Conservation (phyloP, 2,888 invertebrate genomes). For the Oxyteleia sp. region DNA sequence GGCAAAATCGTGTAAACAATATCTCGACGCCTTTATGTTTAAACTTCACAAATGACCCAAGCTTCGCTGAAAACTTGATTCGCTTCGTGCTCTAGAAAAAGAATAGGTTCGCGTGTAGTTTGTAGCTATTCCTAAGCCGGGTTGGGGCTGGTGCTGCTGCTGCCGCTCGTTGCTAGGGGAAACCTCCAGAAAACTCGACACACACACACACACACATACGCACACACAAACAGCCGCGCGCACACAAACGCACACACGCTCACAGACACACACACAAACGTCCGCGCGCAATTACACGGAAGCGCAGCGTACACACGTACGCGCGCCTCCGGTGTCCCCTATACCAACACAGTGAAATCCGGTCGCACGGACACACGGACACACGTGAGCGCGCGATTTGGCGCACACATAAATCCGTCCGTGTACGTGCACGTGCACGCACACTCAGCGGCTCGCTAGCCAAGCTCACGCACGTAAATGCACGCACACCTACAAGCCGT, state of each 20-base stretch:
- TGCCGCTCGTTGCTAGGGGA: constrained; percentile 87
- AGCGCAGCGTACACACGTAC: constrained; percentile 52
- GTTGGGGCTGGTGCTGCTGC: constrained; percentile 79
- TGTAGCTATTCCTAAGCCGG: constrained; percentile 85
- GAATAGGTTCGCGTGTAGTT: constrained; percentile 85
- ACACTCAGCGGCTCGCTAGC: constrained; percentile 59
- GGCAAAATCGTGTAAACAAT: too few relatives aligned
- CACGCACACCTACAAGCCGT: constrained; percentile 76
- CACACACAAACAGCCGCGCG: constrained; percentile 60
- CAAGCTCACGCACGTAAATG: constrained; percentile 74
- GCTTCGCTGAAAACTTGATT: too few relatives aligned
- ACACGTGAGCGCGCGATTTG: constrained; percentile 62
- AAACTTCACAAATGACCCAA: too few relatives aligned
- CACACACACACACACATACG: constrained; percentile 75
- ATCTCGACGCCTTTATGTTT: too few relatives aligned
- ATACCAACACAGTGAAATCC: constrained; percentile 7
- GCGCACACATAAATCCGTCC: constrained; percentile 61
- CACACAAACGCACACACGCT: constrained; percentile 78
- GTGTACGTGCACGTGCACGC: constrained; percentile 51
- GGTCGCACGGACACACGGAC: constrained; percentile 23
- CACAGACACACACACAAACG: constrained; percentile 35
- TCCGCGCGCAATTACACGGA: constrained; percentile 68
- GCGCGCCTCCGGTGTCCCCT: constrained; percentile 30
- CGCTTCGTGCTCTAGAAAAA: too few relatives aligned
- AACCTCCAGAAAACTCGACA: constrained; percentile 87